Percentiles rank a stretch among this genome's conserved stretches.
Evolutionary conservation across 2,113 vertebrate species (phyloP).

Genomic region (Choloepus hoffmanni): DNA sequence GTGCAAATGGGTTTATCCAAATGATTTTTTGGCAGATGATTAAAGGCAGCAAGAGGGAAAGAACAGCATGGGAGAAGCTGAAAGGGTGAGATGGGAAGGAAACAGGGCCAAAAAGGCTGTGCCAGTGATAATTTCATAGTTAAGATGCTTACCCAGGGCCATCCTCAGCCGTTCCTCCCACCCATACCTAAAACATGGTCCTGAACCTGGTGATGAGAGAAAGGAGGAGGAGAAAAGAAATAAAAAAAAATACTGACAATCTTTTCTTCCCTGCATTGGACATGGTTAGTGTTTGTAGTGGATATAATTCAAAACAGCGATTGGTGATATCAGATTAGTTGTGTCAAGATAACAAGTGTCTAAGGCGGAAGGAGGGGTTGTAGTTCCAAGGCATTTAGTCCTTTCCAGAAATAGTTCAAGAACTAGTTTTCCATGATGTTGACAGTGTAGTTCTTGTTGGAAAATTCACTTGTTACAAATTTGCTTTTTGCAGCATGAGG

Average conservation of each 20-base stretch:
- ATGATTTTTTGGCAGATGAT: constrained; percentile 24
- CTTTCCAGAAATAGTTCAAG: not conserved
- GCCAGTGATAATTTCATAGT: not conserved
- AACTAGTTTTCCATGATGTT: not conserved
- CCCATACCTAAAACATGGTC: not conserved
- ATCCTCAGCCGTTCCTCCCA: not conserved
- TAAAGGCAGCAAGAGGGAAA: not conserved
- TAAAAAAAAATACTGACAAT: not conserved
- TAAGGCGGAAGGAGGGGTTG: not conserved
- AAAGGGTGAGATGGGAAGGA: constrained; percentile 25
- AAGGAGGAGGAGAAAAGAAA: not conserved
- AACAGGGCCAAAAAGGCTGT: not conserved
- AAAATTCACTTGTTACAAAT: constrained; percentile 34
- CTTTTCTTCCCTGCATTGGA: not conserved
- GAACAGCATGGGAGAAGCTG: not conserved
- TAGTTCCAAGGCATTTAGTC: not conserved
- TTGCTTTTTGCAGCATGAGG: constrained; percentile 22
- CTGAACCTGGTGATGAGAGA: not conserved
- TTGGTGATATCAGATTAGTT: not conserved
- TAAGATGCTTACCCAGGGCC: not conserved
- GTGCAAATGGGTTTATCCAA: not conserved
- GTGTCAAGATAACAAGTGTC: not conserved
- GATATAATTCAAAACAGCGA: not conserved
- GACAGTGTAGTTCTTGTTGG: not conserved
- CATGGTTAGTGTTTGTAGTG: not conserved